These are phyloP conservation scores for Bombus waltoni DNA, from an alignment of 1,140 invertebrate species.

Conservation along the genomic window DNA sequence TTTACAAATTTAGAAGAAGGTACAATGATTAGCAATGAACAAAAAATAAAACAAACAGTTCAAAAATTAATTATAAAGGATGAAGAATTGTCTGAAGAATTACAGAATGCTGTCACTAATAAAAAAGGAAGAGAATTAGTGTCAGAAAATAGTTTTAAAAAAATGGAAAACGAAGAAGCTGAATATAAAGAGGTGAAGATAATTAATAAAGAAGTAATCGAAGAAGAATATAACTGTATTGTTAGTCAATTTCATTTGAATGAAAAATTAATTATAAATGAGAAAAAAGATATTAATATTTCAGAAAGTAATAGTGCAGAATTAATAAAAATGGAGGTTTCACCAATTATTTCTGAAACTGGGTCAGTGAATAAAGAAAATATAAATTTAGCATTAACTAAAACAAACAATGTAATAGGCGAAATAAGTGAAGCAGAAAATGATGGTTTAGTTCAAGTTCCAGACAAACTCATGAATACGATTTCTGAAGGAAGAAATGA, in stretches of 20 bases:
- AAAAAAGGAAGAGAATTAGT: conserved; percentile 9
- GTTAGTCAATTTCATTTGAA: conserved; percentile 29
- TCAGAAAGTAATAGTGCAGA: not conserved
- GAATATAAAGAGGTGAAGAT: not conserved
- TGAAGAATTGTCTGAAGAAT: conserved; percentile 28
- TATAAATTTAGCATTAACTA: not conserved
- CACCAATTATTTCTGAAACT: not conserved
- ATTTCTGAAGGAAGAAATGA: not conserved
- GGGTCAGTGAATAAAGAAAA: conserved; percentile 28
- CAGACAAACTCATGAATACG: not conserved
- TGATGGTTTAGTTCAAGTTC: not conserved
- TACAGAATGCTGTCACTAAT: not conserved
- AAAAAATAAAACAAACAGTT: conserved; percentile 9
- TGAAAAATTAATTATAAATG: conserved; percentile 10
- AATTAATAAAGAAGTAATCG: conserved; percentile 12
- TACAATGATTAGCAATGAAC: not conserved
- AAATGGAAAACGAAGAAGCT: not conserved
- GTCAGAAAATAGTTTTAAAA: conserved; percentile 1
- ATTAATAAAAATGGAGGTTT: not conserved
- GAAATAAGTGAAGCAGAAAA: not conserved
- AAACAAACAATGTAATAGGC: conserved; percentile 42
- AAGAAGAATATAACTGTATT: conserved; percentile 10
- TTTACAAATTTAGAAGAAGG: conserved; percentile 18
- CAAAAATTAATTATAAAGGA: conserved; percentile 26
- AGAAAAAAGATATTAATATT: conserved; percentile 8